Evolutionary conservation across 2,797 vertebrate species (phyloP).

Genomic region (Botia kubotai): DNA sequence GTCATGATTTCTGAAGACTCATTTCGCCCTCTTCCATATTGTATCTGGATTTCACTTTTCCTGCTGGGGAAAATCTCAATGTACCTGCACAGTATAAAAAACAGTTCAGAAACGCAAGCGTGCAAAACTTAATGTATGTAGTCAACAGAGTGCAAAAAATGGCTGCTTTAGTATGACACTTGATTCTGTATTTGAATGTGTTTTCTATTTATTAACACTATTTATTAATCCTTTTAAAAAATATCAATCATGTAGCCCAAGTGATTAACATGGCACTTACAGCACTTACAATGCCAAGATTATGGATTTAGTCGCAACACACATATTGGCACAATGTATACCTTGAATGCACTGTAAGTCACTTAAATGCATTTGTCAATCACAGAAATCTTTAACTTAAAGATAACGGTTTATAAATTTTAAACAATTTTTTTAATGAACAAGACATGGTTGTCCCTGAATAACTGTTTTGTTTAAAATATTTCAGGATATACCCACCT

Average conservation of each 20-base stretch:
- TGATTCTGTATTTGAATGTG: too few relatives aligned
- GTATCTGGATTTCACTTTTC: constrained; percentile 72
- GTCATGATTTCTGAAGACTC: not conserved
- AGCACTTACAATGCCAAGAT: not conserved
- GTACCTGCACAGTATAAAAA: constrained; percentile 77
- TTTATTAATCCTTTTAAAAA: not conserved
- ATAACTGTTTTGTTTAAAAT: not conserved
- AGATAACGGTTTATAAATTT: too few relatives aligned
- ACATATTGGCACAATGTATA: not conserved
- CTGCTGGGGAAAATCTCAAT: constrained; percentile 90
- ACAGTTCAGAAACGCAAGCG: not conserved
- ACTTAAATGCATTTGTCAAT: not conserved
- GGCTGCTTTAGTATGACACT: too few relatives aligned
- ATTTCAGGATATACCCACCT: constrained; percentile 73
- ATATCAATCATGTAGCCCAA: not conserved
- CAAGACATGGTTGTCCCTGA: too few relatives aligned
- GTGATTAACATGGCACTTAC: not conserved
- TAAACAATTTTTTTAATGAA: too few relatives aligned
- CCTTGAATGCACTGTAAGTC: not conserved
- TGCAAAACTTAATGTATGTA: not conserved
- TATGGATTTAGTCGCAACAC: not conserved
- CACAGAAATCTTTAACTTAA: too few relatives aligned
- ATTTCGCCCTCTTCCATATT: not conserved
- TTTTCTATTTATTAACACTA: too few relatives aligned
- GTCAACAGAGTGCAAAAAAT: not conserved